phyloP scores from a whole-genome alignment of 2,888 invertebrate genomes.

The Ochropleura plecta region DNA sequence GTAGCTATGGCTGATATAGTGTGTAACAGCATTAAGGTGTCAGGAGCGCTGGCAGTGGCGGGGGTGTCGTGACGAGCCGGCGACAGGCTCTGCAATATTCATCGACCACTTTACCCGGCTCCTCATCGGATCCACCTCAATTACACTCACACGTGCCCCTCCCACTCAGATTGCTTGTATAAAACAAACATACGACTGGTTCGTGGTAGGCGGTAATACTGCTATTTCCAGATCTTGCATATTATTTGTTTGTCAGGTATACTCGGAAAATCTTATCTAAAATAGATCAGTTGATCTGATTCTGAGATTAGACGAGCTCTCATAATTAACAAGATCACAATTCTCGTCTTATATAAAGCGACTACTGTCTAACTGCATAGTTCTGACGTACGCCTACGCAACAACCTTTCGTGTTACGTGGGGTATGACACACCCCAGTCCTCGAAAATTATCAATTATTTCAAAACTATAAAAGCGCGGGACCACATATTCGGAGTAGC shows the following conservation, averaged over 20 bases:
- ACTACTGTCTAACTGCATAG: slow-evolving; percentile 8
- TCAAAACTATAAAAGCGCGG: too few relatives aligned
- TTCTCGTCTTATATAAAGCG: slow-evolving; percentile 9
- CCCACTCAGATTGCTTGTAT: slow-evolving; percentile 62
- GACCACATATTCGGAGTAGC: too few relatives aligned
- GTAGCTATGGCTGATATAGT: slow-evolving; percentile 38
- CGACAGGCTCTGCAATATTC: slow-evolving; percentile 86
- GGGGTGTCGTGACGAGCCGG: slow-evolving; percentile 74
- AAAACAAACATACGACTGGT: slow-evolving; percentile 58
- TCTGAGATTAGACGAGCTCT: slow-evolving; percentile 15
- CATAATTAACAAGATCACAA: slow-evolving; percentile 9
- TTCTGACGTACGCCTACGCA: slow-evolving; percentile 7
- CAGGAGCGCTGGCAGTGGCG: slow-evolving; percentile 56
- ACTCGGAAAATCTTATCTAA: slow-evolving; percentile 8
- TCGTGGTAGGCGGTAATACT: slow-evolving; percentile 42
- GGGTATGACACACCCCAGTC: too few relatives aligned
- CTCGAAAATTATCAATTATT: too few relatives aligned
- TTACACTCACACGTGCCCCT: slow-evolving; percentile 70
- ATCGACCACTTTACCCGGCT: slow-evolving; percentile 82
- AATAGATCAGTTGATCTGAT: slow-evolving; percentile 9
- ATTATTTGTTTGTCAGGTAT: slow-evolving; percentile 30
- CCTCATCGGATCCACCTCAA: slow-evolving; percentile 72
- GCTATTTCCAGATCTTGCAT: slow-evolving; percentile 51
- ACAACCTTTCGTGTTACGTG: too few relatives aligned
- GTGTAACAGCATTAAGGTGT: slow-evolving; percentile 63